phyloP scores from a whole-genome alignment of 2,113 vertebrate species.

The Peromyscus polionotus region DNA sequence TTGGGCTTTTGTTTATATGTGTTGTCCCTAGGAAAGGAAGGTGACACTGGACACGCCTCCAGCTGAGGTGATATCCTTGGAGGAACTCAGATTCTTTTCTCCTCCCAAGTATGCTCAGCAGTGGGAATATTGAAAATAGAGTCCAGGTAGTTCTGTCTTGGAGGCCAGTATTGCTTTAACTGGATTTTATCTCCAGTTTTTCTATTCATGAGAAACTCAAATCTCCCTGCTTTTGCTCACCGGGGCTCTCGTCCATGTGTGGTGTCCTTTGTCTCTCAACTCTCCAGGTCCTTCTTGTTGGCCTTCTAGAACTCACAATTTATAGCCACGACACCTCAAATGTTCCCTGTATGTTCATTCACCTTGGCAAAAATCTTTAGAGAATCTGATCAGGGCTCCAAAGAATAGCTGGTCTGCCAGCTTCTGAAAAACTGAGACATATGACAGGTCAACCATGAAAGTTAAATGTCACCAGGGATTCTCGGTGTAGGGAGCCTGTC shows the following conservation, averaged over 20 bases:
- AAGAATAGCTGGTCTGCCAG: not conserved
- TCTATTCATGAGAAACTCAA: not conserved
- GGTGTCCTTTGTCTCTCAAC: not conserved
- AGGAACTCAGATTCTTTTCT: not conserved
- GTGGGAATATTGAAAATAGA: not conserved
- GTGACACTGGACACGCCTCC: not conserved
- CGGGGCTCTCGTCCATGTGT: not conserved
- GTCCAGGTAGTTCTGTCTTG: not conserved
- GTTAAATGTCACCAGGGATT: not conserved
- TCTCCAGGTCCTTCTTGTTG: not conserved
- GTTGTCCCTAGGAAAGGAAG: not conserved
- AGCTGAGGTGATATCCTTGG: not conserved
- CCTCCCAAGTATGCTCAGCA: too few species aligned
- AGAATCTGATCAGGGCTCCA: not conserved
- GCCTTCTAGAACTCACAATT: not conserved
- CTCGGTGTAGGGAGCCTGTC: not conserved
- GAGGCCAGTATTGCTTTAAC: not conserved
- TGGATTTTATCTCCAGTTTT: not conserved
- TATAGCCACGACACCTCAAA: not conserved
- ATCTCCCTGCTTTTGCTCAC: not conserved
- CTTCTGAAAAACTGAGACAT: conserved; percentile 25
- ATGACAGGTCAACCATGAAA: not conserved
- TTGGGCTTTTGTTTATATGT: not conserved
- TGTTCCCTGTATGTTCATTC: not conserved
- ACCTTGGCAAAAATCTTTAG: conserved; percentile 33